Percentiles rank a stretch among this genome's conserved stretches.
These are phyloP conservation scores for Standfussiana lucernea DNA, from an alignment of 2,888 invertebrate genomes.

Conservation along the genomic window DNA sequence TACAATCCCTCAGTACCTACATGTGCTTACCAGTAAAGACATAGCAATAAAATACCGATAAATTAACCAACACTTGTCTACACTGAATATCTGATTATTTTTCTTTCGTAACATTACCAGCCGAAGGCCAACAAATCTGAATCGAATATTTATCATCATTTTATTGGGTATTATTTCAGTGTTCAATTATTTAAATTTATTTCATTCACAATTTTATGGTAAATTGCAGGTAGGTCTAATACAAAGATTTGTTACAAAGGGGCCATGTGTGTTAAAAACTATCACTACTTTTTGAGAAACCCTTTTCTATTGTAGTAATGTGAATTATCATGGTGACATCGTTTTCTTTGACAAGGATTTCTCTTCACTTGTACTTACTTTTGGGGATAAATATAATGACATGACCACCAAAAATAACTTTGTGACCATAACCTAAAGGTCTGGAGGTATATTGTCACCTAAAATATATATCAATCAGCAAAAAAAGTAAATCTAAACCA, in stretches of 20 bases:
- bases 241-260: neutral
- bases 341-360: constrained; percentile 34
- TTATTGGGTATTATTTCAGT: neutral
- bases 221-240: neutral
- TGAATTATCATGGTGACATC: constrained; percentile 35
- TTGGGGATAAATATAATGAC: no score
- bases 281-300: constrained; percentile 42
- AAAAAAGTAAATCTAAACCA: no score
- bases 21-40: constrained; percentile 66
- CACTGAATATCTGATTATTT: constrained; percentile 76
- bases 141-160: constrained; percentile 63
- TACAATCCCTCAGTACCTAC: constrained; percentile 36
- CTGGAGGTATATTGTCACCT: no score
- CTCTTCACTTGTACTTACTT: constrained; percentile 4
- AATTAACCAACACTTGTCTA: constrained; percentile 76
- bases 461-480: no score
- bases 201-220: neutral
- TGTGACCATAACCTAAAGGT: no score
- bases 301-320: constrained; percentile 38
- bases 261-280: constrained; percentile 15
- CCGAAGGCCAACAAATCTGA: constrained; percentile 65
- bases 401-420: no score
- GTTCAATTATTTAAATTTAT: constrained; percentile 21
- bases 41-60: constrained; percentile 75
- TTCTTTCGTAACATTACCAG: constrained; percentile 71